These are phyloP conservation scores for Metopolophium dirhodum DNA, from an alignment of 1,140 invertebrate genomes.

Conservation along the genomic window DNA sequence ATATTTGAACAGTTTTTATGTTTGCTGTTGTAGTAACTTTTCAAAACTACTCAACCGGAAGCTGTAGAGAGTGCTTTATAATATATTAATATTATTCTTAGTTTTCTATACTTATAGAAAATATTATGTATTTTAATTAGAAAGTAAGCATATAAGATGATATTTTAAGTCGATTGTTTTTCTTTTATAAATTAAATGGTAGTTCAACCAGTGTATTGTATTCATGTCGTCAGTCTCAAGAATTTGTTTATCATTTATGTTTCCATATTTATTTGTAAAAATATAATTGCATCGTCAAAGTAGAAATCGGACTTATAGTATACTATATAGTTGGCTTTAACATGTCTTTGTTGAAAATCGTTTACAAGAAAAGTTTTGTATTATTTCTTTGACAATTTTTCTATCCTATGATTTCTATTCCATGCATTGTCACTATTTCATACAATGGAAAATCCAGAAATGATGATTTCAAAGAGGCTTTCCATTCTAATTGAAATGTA, in stretches of 20 bases:
- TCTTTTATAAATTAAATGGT: neutral
- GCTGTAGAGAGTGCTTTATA: neutral
- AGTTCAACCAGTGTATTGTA: neutral
- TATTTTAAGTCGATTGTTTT: neutral
- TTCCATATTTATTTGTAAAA: neutral
- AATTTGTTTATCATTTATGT: neutral
- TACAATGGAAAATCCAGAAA: neutral
- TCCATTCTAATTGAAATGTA: neutral
- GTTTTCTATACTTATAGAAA: neutral
- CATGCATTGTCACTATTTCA: neutral
- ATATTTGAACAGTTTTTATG: neutral
- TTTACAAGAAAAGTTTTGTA: neutral
- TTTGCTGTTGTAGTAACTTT: neutral
- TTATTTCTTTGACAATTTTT: constrained; percentile 13
- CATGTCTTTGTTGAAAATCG: neutral
- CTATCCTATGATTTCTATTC: neutral
- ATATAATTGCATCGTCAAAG: neutral
- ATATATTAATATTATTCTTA: neutral
- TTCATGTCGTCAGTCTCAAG: neutral
- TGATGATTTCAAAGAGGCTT: neutral
- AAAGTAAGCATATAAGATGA: neutral
- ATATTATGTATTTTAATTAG: neutral
- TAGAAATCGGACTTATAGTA: neutral
- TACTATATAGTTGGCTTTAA: neutral
- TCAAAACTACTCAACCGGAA: neutral